Percentiles rank a stretch among this genome's conserved stretches.
Conservation (phyloP, 2,113 vertebrate genomes). For the Muntiacus reevesi region DNA sequence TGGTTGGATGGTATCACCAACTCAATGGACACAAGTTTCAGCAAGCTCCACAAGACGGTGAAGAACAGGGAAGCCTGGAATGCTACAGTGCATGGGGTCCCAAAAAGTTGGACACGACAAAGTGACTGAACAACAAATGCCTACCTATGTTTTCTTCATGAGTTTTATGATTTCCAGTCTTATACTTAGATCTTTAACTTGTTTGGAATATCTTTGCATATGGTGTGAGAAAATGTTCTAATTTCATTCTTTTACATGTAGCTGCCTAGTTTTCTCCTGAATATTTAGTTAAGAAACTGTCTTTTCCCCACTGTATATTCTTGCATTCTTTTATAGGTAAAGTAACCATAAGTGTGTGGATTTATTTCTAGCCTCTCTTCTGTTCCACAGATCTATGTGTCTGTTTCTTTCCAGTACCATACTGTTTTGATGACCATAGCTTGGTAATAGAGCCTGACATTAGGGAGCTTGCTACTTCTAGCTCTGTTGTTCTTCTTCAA, state of each 20-base stretch:
- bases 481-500: not conserved
- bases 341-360: not conserved
- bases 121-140: not conserved
- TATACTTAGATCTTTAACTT: not conserved
- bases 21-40: not conserved
- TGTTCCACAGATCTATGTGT: not conserved
- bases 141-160: not conserved
- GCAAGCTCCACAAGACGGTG: not conserved
- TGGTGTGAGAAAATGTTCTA: not conserved
- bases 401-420: not conserved
- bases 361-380: not conserved
- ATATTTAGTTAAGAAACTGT: not conserved
- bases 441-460: not conserved
- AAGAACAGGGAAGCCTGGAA: not conserved
- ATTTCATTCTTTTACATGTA: not conserved
- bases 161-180: not conserved
- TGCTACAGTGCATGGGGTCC: not conserved
- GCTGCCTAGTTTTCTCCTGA: not conserved
- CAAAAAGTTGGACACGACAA: not conserved
- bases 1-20: not conserved
- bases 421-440: not conserved
- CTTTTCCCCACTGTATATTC: not conserved
- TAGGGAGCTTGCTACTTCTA: not conserved
- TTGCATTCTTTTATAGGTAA: not conserved
- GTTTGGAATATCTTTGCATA: not conserved